These are phyloP conservation scores for Equus quagga DNA, from an alignment of 2,113 vertebrate genomes.

Conservation along the genomic window DNA sequence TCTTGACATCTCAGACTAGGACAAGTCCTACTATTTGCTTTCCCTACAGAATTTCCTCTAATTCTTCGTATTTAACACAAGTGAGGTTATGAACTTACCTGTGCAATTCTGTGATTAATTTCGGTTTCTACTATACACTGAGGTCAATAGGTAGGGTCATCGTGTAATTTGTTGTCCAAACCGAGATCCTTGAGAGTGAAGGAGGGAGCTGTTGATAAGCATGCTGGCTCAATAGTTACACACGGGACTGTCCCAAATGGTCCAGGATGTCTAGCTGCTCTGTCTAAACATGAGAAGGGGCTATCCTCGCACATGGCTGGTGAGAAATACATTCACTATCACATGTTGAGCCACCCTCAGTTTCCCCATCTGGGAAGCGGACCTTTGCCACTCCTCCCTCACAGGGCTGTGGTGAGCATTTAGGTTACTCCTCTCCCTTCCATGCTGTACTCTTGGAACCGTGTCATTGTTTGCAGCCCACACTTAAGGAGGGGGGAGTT, in stretches of 20 bases:
- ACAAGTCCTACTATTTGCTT: background rate
- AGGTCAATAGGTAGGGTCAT: background rate
- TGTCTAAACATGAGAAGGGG: background rate
- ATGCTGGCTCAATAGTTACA: background rate
- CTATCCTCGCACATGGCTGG: background rate
- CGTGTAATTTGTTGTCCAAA: background rate
- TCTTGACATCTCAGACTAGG: background rate
- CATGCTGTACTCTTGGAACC: too few relatives aligned
- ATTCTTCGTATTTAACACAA: background rate
- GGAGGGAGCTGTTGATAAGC: background rate
- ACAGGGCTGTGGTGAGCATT: background rate
- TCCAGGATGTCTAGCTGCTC: background rate
- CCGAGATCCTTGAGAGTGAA: background rate
- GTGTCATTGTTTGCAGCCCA: too few relatives aligned
- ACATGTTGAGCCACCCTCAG: background rate
- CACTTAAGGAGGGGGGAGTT: too few relatives aligned
- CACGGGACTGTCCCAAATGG: background rate
- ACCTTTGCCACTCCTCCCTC: background rate
- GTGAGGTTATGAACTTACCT: background rate
- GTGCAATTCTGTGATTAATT: background rate
- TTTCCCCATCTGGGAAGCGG: background rate
- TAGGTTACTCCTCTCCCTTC: too few relatives aligned
- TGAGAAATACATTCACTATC: too few relatives aligned
- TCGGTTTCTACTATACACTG: background rate
- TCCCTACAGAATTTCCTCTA: background rate